phyloP scores from a whole-genome alignment of 2,113 vertebrate genomes.

The Balaeniceps rex region DNA sequence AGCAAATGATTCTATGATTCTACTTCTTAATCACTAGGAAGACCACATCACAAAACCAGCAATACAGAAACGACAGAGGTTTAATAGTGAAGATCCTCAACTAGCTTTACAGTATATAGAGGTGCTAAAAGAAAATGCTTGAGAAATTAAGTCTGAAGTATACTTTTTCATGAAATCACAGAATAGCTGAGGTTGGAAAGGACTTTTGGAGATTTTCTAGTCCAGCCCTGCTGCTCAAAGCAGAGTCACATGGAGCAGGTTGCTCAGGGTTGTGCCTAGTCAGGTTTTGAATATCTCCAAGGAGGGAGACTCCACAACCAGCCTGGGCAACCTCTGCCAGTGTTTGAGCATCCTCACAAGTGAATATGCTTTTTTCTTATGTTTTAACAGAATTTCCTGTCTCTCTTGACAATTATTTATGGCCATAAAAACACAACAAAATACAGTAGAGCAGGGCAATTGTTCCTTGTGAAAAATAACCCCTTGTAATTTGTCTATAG shows the following conservation, averaged over 20 bases:
- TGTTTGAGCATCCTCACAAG: neutral
- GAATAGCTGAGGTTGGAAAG: neutral
- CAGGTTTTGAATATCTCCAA: neutral
- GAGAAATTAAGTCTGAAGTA: neutral
- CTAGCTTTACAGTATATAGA: neutral
- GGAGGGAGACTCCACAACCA: neutral
- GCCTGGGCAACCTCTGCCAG: neutral
- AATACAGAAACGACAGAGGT: neutral
- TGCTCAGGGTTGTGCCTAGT: neutral
- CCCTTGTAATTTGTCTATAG: neutral
- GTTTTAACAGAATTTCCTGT: neutral
- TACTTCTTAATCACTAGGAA: neutral
- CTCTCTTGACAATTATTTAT: neutral
- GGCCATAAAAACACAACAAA: neutral
- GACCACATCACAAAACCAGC: neutral
- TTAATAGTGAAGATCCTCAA: neutral
- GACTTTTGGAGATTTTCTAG: neutral
- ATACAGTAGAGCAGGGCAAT: neutral
- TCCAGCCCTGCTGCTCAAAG: neutral
- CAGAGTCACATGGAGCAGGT: neutral
- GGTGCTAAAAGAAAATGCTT: neutral
- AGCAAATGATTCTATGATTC: no score
- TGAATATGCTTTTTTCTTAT: neutral
- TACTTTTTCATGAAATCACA: neutral
- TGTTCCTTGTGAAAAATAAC: neutral